Conservation (phyloP, 2,113 vertebrate species). For the Neofelis nebulosa region DNA sequence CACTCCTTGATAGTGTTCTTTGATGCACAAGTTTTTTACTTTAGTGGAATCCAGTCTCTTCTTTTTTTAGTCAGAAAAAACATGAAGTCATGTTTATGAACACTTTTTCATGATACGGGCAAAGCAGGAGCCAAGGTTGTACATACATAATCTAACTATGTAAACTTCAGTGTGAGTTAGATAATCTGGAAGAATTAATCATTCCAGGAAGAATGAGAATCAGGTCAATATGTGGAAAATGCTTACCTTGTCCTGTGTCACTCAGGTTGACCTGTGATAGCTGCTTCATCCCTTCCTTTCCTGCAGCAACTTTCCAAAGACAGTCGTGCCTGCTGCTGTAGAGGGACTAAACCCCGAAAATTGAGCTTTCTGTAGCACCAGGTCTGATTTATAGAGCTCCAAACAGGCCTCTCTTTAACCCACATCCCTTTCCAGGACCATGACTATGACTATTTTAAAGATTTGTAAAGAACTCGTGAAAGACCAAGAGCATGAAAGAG, state of each 20-base stretch:
- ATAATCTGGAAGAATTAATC: neutral
- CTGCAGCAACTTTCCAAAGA: neutral
- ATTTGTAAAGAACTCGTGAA: neutral
- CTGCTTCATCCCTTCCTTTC: neutral
- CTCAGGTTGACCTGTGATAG: neutral
- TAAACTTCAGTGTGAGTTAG: neutral
- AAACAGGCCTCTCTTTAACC: neutral
- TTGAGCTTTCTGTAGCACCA: neutral
- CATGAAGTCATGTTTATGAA: slow-evolving; percentile 6
- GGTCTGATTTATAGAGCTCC: neutral
- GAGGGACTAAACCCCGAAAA: neutral
- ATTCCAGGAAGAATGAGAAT: neutral
- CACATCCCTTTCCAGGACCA: neutral
- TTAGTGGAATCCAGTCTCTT: neutral
- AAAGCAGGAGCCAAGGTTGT: neutral
- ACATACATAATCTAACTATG: neutral
- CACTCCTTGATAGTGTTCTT: neutral
- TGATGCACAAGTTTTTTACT: slow-evolving; percentile 11
- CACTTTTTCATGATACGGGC: neutral
- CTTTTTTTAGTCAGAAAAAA: slow-evolving; percentile 19
- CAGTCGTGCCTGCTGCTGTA: neutral
- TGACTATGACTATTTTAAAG: neutral
- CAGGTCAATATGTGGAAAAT: neutral
- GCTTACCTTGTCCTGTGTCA: neutral
- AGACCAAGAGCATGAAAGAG: neutral